phyloP scores from a whole-genome alignment of 2,888 invertebrate genomes.

The Arctia plantaginis region DNA sequence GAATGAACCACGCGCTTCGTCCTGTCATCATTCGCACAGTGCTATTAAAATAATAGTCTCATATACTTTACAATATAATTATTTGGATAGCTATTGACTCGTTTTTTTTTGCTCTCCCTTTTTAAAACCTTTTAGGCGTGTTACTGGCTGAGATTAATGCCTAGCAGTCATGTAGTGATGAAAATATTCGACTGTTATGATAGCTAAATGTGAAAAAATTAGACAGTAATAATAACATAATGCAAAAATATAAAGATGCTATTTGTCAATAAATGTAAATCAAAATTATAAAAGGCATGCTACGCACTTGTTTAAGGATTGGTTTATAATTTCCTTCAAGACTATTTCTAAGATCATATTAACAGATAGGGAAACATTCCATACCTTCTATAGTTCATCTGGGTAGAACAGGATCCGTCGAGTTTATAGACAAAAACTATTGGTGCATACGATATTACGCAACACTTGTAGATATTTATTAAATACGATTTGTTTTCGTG shows the following conservation, averaged over 20 bases:
- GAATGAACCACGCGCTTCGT: conserved; percentile 4
- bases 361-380: too few species aligned
- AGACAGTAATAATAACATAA: too few species aligned
- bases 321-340: too few species aligned
- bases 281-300: too few species aligned
- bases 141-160: too few species aligned
- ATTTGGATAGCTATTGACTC: background rate
- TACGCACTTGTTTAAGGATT: too few species aligned
- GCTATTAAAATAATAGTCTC: background rate
- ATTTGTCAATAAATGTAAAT: too few species aligned
- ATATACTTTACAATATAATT: background rate
- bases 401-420: background rate
- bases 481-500: background rate
- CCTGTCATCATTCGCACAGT: background rate
- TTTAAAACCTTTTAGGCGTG: background rate
- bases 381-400: background rate
- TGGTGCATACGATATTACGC: background rate
- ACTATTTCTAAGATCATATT: too few species aligned
- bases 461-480: background rate
- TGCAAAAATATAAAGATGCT: too few species aligned
- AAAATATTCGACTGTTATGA: too few species aligned
- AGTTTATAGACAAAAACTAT: background rate
- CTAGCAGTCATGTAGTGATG: too few species aligned
- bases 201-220: too few species aligned
- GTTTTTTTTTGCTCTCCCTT: background rate